A percentile compares a stretch with the other conserved stretches of the same genome.
Evolutionary conservation across 2,888 invertebrate genomes (phyloP).

Genomic region (Drosophila quinaria): DNA sequence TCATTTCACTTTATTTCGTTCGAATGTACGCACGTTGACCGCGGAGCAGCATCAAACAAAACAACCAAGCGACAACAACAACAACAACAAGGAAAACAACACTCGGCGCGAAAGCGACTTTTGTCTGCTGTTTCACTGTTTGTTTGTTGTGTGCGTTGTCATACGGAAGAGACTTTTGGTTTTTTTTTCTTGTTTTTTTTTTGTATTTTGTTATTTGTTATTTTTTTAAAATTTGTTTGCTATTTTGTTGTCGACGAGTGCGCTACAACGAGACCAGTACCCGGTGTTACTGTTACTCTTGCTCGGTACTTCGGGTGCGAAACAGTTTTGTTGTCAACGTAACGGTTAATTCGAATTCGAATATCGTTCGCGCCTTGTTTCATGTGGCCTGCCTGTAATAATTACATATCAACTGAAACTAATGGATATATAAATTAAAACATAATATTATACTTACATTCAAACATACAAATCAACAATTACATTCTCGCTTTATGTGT

Average conservation of each 20-base stretch:
- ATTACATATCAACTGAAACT: slow-evolving; percentile 4
- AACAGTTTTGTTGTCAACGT: slow-evolving; percentile 15
- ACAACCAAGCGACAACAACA: slow-evolving; percentile 43
- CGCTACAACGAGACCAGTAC: slow-evolving; percentile 13
- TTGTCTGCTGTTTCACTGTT: slow-evolving; percentile 52
- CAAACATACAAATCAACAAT: slow-evolving; percentile 18
- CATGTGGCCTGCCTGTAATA: slow-evolving; percentile 57
- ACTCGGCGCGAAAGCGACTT: slow-evolving; percentile 64
- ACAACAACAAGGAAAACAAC: slow-evolving; percentile 37
- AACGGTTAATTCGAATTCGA: slow-evolving; percentile 35
- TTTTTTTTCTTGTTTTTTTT: slow-evolving; percentile 11
- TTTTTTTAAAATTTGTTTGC: slow-evolving; percentile 25
- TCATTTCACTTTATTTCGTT: slow-evolving; percentile 86
- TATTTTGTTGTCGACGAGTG: slow-evolving; percentile 21
- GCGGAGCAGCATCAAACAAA: slow-evolving; percentile 80
- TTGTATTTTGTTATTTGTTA: slow-evolving; percentile 8
- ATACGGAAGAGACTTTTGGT: slow-evolving; percentile 53
- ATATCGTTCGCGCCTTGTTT: slow-evolving; percentile 38
- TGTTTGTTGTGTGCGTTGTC: slow-evolving; percentile 61
- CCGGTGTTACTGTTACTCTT: slow-evolving; percentile 27
- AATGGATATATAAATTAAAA: slow-evolving; percentile 1
- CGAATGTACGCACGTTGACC: slow-evolving; percentile 86
- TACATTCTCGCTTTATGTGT: slow-evolving; percentile 25
- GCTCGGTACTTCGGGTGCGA: slow-evolving; percentile 25
- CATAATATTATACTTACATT: background rate